A percentile compares a stretch with the other conserved stretches of the same genome.
phyloP scores from a whole-genome alignment of 2,797 vertebrate species.

The Leptodactylus fallax region DNA sequence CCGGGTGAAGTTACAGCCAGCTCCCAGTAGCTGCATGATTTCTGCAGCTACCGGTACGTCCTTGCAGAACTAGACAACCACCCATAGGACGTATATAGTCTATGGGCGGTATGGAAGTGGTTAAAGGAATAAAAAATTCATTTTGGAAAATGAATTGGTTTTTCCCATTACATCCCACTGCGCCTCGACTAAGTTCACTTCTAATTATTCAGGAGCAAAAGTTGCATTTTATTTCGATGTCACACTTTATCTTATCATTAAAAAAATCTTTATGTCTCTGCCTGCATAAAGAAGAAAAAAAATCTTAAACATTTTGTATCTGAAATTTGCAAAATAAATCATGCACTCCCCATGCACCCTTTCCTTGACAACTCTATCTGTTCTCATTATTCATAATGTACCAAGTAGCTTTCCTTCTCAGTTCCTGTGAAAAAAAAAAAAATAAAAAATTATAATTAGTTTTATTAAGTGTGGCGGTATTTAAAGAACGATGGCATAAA shows the following conservation, averaged over 20 bases:
- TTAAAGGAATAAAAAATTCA: background rate
- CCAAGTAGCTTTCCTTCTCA: constrained; percentile 14
- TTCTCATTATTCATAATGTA: constrained; percentile 40
- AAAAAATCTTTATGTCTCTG: background rate
- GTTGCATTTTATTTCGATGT: constrained; percentile 12
- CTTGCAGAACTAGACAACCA: no score
- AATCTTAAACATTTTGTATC: constrained; percentile 19
- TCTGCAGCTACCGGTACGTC: no score
- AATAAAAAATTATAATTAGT: background rate
- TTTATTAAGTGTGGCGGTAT: constrained; percentile 1
- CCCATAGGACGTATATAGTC: no score
- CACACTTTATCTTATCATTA: background rate
- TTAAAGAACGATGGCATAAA: background rate
- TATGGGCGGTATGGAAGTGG: no score
- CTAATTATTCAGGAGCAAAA: constrained; percentile 7
- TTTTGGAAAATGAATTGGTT: background rate
- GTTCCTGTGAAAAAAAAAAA: background rate
- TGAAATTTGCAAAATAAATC: constrained; percentile 32
- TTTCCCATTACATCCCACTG: background rate
- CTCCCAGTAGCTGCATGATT: no score
- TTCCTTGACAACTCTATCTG: constrained; percentile 33
- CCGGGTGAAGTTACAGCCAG: no score
- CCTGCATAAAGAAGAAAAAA: background rate
- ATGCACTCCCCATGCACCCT: background rate
- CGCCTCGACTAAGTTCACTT: background rate